These are phyloP conservation scores for Tachystola acroxantha DNA, from an alignment of 2,888 invertebrate species.

Conservation along the genomic window DNA sequence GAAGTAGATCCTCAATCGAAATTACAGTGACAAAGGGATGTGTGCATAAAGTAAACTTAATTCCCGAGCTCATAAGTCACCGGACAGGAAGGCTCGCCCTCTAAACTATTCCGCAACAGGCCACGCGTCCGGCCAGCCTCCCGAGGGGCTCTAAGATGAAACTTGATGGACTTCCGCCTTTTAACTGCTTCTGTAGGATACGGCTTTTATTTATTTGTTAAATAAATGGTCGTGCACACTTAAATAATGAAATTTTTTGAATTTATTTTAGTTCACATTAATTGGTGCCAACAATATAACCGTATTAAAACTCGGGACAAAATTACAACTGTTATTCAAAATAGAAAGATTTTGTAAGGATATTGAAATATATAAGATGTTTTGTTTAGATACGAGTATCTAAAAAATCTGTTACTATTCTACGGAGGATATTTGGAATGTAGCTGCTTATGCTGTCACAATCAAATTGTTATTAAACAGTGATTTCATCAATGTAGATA, in stretches of 20 bases:
- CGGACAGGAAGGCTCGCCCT: constrained; percentile 53
- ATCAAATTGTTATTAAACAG: no score
- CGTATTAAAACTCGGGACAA: no score
- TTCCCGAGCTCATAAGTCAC: constrained; percentile 23
- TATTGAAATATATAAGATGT: no score
- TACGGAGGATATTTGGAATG: no score
- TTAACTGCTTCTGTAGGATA: constrained; percentile 45
- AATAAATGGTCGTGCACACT: not conserved
- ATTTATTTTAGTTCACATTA: not conserved
- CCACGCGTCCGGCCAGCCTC: constrained; percentile 49
- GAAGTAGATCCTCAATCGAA: no score
- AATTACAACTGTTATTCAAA: no score
- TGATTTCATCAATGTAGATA: not conserved
- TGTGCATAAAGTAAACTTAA: constrained; percentile 34
- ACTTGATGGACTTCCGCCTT: constrained; percentile 72
- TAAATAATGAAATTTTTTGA: not conserved
- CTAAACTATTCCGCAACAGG: constrained; percentile 45
- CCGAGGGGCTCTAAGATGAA: constrained; percentile 20
- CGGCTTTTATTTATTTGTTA: constrained; percentile 17
- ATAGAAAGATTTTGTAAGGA: no score
- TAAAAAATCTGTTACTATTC: no score
- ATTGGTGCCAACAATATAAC: no score
- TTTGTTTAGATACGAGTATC: no score
- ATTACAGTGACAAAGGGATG: constrained; percentile 14
- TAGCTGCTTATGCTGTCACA: no score